A percentile compares a stretch with the other conserved stretches of the same genome.
phyloP scores from a whole-genome alignment of 2,888 invertebrate species.

The Eristalis pertinax region DNA sequence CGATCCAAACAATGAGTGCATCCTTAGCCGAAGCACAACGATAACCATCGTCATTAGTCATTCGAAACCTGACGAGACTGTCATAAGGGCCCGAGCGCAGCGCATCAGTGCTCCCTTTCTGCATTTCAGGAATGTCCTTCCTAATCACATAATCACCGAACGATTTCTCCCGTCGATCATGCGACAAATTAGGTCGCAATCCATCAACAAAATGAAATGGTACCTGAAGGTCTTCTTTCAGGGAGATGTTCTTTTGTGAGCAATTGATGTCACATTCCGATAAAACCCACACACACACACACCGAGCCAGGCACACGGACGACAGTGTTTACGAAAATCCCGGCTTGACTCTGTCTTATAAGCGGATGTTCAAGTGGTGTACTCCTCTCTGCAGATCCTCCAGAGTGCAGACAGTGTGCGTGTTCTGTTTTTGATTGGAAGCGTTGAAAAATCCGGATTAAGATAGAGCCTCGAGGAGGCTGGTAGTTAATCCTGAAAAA shows the following conservation, averaged over 20 bases:
- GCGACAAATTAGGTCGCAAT: constrained; percentile 48
- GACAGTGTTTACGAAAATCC: constrained; percentile 41
- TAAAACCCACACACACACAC: constrained; percentile 8
- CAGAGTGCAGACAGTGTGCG: background rate
- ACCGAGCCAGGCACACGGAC: no score
- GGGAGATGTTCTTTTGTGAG: constrained; percentile 45
- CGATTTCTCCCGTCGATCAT: constrained; percentile 50
- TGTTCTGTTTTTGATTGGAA: background rate
- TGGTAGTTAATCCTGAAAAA: constrained; percentile 47
- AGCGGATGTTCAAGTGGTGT: constrained; percentile 64
- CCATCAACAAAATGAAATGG: background rate
- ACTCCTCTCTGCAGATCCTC: background rate
- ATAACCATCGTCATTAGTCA: constrained; percentile 51
- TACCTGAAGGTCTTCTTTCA: background rate
- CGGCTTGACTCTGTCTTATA: constrained; percentile 57
- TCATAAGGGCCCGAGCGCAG: background rate
- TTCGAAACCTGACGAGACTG: constrained; percentile 29
- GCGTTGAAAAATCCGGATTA: constrained; percentile 31
- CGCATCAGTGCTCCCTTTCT: background rate
- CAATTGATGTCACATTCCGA: constrained; percentile 48
- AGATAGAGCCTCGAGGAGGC: constrained; percentile 24
- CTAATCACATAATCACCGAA: constrained; percentile 51
- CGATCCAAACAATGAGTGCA: no score
- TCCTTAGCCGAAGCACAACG: background rate
- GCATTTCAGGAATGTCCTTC: background rate